Conservation (phyloP, 2,888 invertebrate species). For the Leptinotarsa haldemani region DNA sequence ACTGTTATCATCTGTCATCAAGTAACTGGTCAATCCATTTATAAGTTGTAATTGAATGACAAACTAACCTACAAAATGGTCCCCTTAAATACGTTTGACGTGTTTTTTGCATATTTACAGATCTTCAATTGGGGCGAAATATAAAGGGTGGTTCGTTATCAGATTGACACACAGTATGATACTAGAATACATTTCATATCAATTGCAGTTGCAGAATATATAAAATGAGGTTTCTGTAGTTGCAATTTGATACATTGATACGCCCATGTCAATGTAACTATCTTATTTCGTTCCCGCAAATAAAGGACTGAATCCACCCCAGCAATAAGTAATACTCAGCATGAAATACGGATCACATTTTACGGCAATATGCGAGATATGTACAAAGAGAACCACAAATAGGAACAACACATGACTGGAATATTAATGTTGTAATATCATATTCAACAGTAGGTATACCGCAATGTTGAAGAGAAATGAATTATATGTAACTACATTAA, state of each 20-base stretch:
- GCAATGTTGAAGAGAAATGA: not conserved
- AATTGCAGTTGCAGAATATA: too few species aligned
- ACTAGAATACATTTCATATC: too few species aligned
- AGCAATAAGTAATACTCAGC: not conserved
- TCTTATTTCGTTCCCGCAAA: not conserved
- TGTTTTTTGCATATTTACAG: too few species aligned
- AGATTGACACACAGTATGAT: too few species aligned
- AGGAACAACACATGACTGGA: conserved; percentile 17
- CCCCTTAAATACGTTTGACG: too few species aligned
- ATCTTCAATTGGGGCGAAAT: too few species aligned
- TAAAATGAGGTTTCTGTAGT: too few species aligned
- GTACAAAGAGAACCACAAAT: conserved; percentile 16
- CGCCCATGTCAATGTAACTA: not conserved
- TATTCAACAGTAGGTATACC: not conserved
- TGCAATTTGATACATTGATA: not conserved
- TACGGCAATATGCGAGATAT: conserved; percentile 7
- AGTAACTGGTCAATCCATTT: too few species aligned
- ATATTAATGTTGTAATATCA: conserved; percentile 9
- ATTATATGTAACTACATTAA: conserved; percentile 8
- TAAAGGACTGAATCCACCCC: not conserved
- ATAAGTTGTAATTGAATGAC: too few species aligned
- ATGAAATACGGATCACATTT: conserved; percentile 16
- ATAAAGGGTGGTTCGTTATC: too few species aligned
- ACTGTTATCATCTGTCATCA: too few species aligned
- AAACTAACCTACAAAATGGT: too few species aligned